Evolutionary conservation across 2,888 invertebrate species (phyloP).

Genomic region (Adelphocoris suturalis): DNA sequence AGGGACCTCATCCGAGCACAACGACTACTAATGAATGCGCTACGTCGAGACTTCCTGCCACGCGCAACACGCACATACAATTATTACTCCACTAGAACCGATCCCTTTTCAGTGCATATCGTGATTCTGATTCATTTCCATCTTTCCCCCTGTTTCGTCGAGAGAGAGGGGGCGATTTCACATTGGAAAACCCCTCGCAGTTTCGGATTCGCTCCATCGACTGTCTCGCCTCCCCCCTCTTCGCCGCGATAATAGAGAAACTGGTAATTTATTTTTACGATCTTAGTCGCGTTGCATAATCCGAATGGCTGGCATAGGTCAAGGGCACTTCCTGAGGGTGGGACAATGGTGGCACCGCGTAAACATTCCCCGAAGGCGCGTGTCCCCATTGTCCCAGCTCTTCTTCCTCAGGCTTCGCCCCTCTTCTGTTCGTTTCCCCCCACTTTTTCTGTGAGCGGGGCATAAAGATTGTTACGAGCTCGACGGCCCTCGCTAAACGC

Average conservation of each 20-base stretch:
- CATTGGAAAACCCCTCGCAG: background rate
- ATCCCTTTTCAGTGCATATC: constrained; percentile 16
- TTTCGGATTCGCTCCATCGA: constrained; percentile 21
- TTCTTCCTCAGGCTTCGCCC: background rate
- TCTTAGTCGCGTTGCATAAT: constrained; percentile 61
- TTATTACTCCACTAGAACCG: background rate
- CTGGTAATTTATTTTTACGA: constrained; percentile 70
- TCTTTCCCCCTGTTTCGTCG: background rate
- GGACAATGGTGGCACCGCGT: background rate
- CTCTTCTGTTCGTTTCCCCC: background rate
- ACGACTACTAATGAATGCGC: constrained; percentile 66
- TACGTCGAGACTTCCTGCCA: constrained; percentile 60
- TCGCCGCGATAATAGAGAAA: background rate
- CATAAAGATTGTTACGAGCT: background rate
- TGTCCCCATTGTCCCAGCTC: constrained; percentile 34
- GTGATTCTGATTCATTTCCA: constrained; percentile 48
- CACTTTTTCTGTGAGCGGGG: background rate
- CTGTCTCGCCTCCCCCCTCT: background rate
- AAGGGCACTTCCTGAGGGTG: constrained; percentile 66
- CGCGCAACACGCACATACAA: constrained; percentile 44
- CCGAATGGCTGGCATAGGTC: constrained; percentile 62
- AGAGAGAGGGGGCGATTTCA: background rate
- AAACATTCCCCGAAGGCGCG: constrained; percentile 57
- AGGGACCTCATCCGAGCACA: constrained; percentile 43
- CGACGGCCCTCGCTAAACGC: background rate